Conservation (phyloP, 2,888 invertebrate species). For the Caradrina kadenii region DNA sequence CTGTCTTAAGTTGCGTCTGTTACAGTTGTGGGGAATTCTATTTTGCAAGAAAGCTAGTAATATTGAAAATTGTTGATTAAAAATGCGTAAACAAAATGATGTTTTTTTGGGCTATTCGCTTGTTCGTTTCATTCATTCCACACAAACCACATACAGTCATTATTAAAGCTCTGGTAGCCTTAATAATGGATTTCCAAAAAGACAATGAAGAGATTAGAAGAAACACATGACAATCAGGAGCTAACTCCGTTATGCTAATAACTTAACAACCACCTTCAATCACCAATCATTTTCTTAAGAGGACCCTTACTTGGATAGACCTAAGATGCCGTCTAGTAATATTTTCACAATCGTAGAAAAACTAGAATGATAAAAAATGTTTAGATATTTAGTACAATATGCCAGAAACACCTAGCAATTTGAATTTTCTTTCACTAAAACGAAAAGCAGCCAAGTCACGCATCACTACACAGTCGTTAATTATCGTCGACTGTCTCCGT, state of each 20-base stretch:
- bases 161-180: no score
- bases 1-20: conserved; percentile 14
- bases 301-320: not conserved
- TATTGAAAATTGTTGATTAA: not conserved
- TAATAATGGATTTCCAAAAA: not conserved
- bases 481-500: conserved; percentile 72
- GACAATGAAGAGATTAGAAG: not conserved
- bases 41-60: no score
- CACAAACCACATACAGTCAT: no score
- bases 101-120: no score
- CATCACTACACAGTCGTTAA: conserved; percentile 72
- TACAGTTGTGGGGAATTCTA: not conserved
- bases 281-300: not conserved
- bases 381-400: not conserved
- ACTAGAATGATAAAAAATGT: not conserved
- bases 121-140: no score
- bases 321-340: no score
- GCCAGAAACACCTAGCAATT: conserved; percentile 40
- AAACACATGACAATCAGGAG: not conserved
- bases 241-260: not conserved
- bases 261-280: not conserved
- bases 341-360: not conserved
- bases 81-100: not conserved
- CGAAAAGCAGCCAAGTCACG: conserved; percentile 51
- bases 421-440: conserved; percentile 53